A percentile compares a stretch with the other conserved stretches of the same genome.
These are phyloP conservation scores for Synergus laeviventris DNA, from an alignment of 2,888 invertebrate genomes.

Conservation along the genomic window DNA sequence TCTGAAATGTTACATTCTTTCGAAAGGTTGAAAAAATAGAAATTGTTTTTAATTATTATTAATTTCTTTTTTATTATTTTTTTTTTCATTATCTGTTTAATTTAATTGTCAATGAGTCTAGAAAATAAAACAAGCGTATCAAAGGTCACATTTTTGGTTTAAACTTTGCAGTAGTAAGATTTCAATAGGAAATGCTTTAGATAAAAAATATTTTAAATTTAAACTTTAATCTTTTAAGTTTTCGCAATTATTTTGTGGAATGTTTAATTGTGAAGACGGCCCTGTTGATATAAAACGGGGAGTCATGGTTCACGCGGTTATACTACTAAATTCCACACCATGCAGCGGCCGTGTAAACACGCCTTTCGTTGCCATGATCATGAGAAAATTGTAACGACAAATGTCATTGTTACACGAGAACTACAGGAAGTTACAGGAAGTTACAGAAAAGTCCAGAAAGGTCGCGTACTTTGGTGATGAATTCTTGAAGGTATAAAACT, in stretches of 20 bases:
- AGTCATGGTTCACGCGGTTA: slow-evolving; percentile 60
- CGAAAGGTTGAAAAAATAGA: no score
- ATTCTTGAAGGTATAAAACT: neutral
- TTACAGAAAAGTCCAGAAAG: slow-evolving; percentile 12
- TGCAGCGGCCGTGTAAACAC: slow-evolving; percentile 45
- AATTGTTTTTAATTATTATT: no score
- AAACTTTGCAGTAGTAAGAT: no score
- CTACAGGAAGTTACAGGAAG: slow-evolving; percentile 20
- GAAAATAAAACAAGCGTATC: no score
- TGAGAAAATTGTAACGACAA: slow-evolving; percentile 29
- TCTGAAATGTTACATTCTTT: neutral
- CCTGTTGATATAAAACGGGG: slow-evolving; percentile 57
- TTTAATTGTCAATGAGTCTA: no score
- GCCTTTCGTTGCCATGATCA: slow-evolving; percentile 33
- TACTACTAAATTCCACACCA: slow-evolving; percentile 56
- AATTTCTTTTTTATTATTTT: no score
- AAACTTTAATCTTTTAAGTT: no score
- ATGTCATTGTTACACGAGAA: neutral
- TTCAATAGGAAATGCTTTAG: no score
- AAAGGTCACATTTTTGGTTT: no score
- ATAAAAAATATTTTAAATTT: no score
- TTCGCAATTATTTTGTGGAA: neutral
- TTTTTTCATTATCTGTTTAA: no score
- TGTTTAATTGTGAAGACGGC: slow-evolving; percentile 54
- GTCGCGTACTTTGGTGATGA: neutral